phyloP scores from a whole-genome alignment of 2,888 invertebrate genomes.

The Eilema griseolum region DNA sequence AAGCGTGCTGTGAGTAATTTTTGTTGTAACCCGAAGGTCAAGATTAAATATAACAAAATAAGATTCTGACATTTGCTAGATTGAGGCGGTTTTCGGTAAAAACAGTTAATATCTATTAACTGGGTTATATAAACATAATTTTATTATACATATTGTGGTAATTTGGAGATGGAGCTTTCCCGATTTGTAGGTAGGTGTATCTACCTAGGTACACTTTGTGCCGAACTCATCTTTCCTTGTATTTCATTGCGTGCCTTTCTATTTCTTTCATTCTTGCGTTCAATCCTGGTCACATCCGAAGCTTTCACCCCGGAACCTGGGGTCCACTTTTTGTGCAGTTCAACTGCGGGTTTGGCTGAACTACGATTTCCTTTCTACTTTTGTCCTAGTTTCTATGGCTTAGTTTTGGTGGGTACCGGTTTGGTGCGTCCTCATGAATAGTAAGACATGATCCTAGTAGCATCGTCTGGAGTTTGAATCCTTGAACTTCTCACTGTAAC shows the following conservation, averaged over 20 bases:
- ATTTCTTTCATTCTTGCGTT: not conserved
- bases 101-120: constrained; percentile 35
- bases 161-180: not conserved
- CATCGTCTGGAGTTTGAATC: too few relatives aligned
- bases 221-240: not conserved
- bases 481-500: not conserved
- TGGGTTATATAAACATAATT: constrained; percentile 44
- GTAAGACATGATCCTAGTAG: too few relatives aligned
- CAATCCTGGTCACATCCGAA: too few relatives aligned
- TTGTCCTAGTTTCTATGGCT: too few relatives aligned
- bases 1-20: not conserved
- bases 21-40: not conserved
- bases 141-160: constrained; percentile 22
- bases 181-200: too few relatives aligned
- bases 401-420: too few relatives aligned
- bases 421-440: too few relatives aligned
- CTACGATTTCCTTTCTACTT: too few relatives aligned
- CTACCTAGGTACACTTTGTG: too few relatives aligned
- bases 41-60: constrained; percentile 8
- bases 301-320: too few relatives aligned
- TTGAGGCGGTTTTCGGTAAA: constrained; percentile 40
- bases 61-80: constrained; percentile 40
- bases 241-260: not conserved
- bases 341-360: too few relatives aligned
- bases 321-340: too few relatives aligned